These are phyloP conservation scores for Meiosimyza platycephala DNA, from an alignment of 2,888 invertebrate species.

Conservation along the genomic window DNA sequence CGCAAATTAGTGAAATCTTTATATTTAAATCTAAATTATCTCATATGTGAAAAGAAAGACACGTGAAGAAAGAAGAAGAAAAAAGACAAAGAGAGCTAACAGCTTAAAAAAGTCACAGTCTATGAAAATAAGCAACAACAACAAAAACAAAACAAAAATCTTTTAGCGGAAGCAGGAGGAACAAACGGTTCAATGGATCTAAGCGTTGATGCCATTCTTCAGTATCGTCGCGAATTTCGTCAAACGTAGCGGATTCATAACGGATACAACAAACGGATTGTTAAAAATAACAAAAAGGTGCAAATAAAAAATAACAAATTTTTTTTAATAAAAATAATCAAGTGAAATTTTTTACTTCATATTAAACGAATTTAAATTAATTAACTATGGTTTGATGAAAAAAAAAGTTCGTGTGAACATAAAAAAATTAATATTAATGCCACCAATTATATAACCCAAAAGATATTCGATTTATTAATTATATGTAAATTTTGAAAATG, in stretches of 20 bases:
- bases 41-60: not conserved
- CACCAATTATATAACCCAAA: not conserved
- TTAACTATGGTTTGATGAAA: too few relatives aligned
- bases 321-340: slow-evolving; percentile 1
- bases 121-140: not conserved
- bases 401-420: too few relatives aligned
- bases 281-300: not conserved
- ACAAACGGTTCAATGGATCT: slow-evolving; percentile 28
- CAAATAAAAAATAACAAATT: not conserved
- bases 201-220: slow-evolving; percentile 24
- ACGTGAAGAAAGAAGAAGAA: slow-evolving; percentile 18
- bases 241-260: slow-evolving; percentile 35
- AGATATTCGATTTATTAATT: slow-evolving; percentile 9
- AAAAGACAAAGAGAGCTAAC: slow-evolving; percentile 4
- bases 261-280: not conserved
- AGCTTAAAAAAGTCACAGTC: slow-evolving; percentile 5
- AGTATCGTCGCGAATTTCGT: slow-evolving; percentile 42
- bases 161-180: slow-evolving; percentile 16
- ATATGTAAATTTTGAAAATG: slow-evolving; percentile 28
- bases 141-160: not conserved
- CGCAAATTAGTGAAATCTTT: slow-evolving; percentile 30
- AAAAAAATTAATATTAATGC: too few relatives aligned
- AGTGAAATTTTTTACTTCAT: not conserved
- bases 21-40: slow-evolving; percentile 6
- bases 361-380: too few relatives aligned